Evolutionary conservation across 2,797 vertebrate genomes (phyloP).

Genomic region (Phataginus tetradactyla): DNA sequence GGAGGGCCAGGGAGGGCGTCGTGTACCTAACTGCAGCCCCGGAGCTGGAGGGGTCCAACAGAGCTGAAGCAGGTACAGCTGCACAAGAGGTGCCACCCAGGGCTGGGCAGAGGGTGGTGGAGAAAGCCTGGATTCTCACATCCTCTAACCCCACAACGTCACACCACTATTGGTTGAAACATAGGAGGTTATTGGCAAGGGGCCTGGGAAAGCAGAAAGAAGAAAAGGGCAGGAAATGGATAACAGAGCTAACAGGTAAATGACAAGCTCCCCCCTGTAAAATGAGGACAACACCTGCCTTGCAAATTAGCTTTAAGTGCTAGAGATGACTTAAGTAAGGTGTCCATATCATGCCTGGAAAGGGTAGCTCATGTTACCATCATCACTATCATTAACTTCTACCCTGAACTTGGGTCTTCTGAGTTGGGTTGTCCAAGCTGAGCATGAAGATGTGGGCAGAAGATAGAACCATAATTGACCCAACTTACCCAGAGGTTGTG

Average conservation of each 20-base stretch:
- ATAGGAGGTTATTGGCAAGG: neutral
- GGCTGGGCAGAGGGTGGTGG: neutral
- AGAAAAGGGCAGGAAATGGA: neutral
- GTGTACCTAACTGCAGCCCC: rapidly evolving
- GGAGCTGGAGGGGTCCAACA: neutral
- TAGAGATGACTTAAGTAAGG: neutral
- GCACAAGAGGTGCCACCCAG: neutral
- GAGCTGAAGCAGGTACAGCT: neutral
- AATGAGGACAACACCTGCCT: neutral
- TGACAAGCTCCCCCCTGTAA: neutral
- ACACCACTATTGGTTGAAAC: neutral
- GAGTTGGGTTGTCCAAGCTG: neutral
- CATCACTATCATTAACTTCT: neutral
- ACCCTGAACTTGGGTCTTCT: neutral
- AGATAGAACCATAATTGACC: neutral
- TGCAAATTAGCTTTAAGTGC: neutral
- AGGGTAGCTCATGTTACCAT: neutral
- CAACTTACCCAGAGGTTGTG: neutral
- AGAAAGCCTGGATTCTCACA: neutral
- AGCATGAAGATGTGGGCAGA: neutral
- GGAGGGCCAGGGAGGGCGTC: neutral
- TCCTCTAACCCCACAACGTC: neutral
- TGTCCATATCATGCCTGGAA: neutral
- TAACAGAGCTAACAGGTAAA: neutral
- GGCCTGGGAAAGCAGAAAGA: neutral